phyloP scores from a whole-genome alignment of 2,113 vertebrate genomes.

The Vireo altiloquus region DNA sequence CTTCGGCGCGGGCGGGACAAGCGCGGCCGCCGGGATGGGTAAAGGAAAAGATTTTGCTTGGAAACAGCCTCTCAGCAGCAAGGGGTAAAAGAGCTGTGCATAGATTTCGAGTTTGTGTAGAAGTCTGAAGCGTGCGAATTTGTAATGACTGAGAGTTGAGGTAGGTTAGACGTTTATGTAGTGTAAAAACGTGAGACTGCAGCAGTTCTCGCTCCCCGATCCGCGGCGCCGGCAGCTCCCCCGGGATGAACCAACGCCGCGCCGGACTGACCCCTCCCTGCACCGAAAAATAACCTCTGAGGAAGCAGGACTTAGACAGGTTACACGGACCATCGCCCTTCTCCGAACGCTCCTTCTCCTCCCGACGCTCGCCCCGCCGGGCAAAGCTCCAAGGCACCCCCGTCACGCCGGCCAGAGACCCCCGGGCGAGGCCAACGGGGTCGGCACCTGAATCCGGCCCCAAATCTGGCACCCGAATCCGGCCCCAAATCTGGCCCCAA shows the following conservation, averaged over 20 bases:
- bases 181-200: slow-evolving; percentile 71
- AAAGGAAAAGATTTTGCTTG: slow-evolving; percentile 69
- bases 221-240: neutral
- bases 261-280: neutral
- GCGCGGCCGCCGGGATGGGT: slow-evolving; percentile 42
- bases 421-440: neutral
- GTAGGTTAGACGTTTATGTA: slow-evolving; percentile 76
- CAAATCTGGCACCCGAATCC: no score
- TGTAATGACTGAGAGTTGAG: slow-evolving; percentile 75
- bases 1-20: neutral
- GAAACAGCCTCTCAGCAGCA: slow-evolving; percentile 75
- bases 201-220: slow-evolving; percentile 54
- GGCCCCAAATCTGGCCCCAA: no score
- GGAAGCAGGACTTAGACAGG: slow-evolving; percentile 54
- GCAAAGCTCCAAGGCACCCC: slow-evolving; percentile 71
- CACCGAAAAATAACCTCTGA: neutral
- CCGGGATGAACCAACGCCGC: neutral
- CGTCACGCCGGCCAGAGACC: slow-evolving; percentile 42
- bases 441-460: neutral
- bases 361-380: neutral
- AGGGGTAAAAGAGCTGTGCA: slow-evolving; percentile 75
- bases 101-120: slow-evolving; percentile 71
- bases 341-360: slow-evolving; percentile 1
- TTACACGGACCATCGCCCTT: slow-evolving; percentile 46
- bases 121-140: slow-evolving; percentile 70